A percentile compares a stretch with the other conserved stretches of the same genome.
phyloP scores from a whole-genome alignment of 2,888 invertebrate genomes.

The Drosophila histrio region DNA sequence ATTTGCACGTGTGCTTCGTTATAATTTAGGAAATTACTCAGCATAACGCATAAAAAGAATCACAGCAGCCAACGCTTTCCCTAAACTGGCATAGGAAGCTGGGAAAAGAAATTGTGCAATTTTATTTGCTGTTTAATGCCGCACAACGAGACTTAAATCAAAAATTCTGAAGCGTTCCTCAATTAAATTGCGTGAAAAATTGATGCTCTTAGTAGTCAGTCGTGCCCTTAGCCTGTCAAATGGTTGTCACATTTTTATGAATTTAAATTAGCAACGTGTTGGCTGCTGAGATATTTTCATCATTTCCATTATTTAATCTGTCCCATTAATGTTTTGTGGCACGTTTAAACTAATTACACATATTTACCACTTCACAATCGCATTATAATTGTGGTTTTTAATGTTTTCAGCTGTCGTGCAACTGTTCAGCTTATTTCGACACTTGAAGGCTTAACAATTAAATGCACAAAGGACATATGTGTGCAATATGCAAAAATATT shows the following conservation, averaged over 20 bases:
- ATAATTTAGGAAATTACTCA: conserved; percentile 52
- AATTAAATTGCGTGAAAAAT: conserved; percentile 78
- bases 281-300: conserved; percentile 43
- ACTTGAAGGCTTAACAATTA: background rate
- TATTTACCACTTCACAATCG: conserved; percentile 44
- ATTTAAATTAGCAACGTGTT: conserved; percentile 42
- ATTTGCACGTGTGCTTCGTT: conserved; percentile 53
- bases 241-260: conserved; percentile 27
- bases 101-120: conserved; percentile 28
- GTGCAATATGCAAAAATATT: no score
- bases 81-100: background rate
- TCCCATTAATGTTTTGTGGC: background rate
- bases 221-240: conserved; percentile 4
- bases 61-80: conserved; percentile 16
- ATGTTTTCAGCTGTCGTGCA: conserved; percentile 9
- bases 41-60: conserved; percentile 36
- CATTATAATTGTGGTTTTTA: conserved; percentile 47
- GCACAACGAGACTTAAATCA: conserved; percentile 34
- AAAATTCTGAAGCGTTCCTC: conserved; percentile 50
- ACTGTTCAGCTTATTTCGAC: background rate
- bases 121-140: conserved; percentile 51
- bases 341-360: conserved; percentile 54
- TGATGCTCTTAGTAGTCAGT: conserved; percentile 32
- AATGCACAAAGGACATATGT: background rate
- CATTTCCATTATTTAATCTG: conserved; percentile 30